Evolutionary conservation across 2,797 vertebrate species (phyloP).

Genomic region (Chrysolophus pictus): DNA sequence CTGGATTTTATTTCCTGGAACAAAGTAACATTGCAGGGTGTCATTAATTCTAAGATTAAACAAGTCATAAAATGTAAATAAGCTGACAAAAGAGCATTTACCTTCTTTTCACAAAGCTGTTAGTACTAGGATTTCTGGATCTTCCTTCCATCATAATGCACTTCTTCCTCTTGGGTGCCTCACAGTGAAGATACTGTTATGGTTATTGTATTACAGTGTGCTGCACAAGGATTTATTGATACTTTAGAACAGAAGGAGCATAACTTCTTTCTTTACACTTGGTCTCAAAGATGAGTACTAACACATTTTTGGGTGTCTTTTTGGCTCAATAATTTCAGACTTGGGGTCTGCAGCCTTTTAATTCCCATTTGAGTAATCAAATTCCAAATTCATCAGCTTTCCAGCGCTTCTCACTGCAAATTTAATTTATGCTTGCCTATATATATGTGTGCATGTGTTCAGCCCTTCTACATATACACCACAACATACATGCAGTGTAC

Average conservation of each 20-base stretch:
- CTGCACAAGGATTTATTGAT: constrained; percentile 45
- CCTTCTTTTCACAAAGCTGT: constrained; percentile 47
- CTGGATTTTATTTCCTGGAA: constrained; percentile 62
- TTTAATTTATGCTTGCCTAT: background rate
- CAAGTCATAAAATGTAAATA: constrained; percentile 64
- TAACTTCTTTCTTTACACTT: constrained; percentile 33
- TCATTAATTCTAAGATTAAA: constrained; percentile 65
- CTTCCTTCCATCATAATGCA: constrained; percentile 59
- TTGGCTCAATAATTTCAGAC: background rate
- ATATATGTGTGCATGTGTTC: background rate
- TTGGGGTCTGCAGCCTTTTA: background rate
- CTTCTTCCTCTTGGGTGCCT: constrained; percentile 54
- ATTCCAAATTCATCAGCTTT: background rate
- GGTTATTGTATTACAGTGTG: constrained; percentile 9
- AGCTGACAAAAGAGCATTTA: constrained; percentile 66
- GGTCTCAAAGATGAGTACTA: constrained; percentile 15
- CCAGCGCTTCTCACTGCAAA: background rate
- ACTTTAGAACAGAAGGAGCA: constrained; percentile 37
- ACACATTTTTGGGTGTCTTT: constrained; percentile 25
- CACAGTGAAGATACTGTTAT: constrained; percentile 60
- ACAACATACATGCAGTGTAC: accelerated
- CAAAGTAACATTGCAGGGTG: constrained; percentile 36
- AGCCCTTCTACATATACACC: accelerated
- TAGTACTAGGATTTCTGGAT: constrained; percentile 62
- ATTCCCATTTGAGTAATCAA: background rate